Base-by-base conservation (phyloP, 2,888 invertebrate genomes). In the Cepaea hortensis region DNA sequence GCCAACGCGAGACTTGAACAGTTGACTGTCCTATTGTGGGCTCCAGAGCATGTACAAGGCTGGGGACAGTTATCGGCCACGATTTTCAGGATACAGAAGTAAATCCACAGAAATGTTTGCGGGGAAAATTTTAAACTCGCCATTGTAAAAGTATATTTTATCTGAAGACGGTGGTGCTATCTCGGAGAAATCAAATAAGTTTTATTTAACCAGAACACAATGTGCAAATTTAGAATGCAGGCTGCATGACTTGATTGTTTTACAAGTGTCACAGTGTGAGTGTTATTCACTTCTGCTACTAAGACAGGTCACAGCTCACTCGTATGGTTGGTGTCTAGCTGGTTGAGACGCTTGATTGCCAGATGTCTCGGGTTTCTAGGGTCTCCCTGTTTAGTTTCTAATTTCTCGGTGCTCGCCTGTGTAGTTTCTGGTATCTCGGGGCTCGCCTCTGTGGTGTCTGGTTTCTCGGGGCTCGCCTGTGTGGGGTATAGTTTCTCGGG, bases 1-100 rank as follows among this genome's bases (percentile, higher is more conserved):
- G 61, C 46, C 50, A 89, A 75, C 18, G n/a, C 55, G 3, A 75
- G 61, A 48, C 73, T 75, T 35, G 86, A 82, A 79, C 90, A 90
- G 87, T 88, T 76, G 23, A 89, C 86, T 7, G 55, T 72, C 15
- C 81, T 48, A 46, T 87, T 87, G 46, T 75, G 68, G 50, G 35
- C 20, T 11, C 86, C 70, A 15, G 61, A 50, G 79, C 90, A 90
- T 23, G 61, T 81, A 73, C 90, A 90, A 18, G 3, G 70, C 0
- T 15, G 20, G 6, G 90, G 90, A 62, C 90, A 90, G 5, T 62
- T 35, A 15, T 18, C 5, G 5, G 79, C 62, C 15, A 62, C 13
- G 35, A 9, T 46, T 6, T 46, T 62, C 35, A 55, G 35, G 61
- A 79, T 79, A 7, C n/a, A 79, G 3, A 79, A 23, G 6, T 35